phyloP scores from a whole-genome alignment of 2,113 vertebrate genomes.

The Gallinago paraguaiae region DNA sequence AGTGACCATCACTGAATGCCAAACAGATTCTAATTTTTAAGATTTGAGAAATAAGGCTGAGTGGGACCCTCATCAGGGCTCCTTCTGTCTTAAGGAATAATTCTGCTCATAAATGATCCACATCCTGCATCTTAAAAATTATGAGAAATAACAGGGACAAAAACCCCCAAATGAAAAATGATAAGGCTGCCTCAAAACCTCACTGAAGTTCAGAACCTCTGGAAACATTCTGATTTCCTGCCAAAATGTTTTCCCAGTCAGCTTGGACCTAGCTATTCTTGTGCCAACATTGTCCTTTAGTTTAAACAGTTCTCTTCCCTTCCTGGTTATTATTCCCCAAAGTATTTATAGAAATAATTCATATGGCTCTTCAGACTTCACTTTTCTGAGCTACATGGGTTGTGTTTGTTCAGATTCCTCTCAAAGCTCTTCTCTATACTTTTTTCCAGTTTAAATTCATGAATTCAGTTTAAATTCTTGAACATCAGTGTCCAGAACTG shows the following conservation, averaged over 20 bases:
- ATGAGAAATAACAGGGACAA: background rate
- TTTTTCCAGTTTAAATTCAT: background rate
- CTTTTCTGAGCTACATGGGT: background rate
- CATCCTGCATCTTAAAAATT: background rate
- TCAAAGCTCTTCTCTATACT: background rate
- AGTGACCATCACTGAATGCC: background rate
- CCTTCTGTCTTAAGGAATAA: background rate
- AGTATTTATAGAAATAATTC: conserved; percentile 26
- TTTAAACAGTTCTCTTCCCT: conserved; percentile 18
- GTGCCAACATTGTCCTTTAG: conserved; percentile 28
- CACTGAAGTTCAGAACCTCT: background rate
- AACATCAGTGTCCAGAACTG: background rate
- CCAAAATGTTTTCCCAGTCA: background rate
- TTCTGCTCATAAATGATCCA: background rate
- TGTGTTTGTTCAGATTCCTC: background rate
- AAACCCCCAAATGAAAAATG: background rate
- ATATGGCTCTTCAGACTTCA: background rate
- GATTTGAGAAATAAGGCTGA: background rate
- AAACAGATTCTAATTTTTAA: background rate
- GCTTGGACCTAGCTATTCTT: background rate
- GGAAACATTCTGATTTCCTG: background rate
- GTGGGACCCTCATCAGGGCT: background rate
- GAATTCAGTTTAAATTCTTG: background rate
- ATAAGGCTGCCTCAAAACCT: background rate
- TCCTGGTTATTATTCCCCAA: conserved; percentile 3